Base-by-base conservation (phyloP, 2,888 invertebrate species). In the Amitus sp. region DNA sequence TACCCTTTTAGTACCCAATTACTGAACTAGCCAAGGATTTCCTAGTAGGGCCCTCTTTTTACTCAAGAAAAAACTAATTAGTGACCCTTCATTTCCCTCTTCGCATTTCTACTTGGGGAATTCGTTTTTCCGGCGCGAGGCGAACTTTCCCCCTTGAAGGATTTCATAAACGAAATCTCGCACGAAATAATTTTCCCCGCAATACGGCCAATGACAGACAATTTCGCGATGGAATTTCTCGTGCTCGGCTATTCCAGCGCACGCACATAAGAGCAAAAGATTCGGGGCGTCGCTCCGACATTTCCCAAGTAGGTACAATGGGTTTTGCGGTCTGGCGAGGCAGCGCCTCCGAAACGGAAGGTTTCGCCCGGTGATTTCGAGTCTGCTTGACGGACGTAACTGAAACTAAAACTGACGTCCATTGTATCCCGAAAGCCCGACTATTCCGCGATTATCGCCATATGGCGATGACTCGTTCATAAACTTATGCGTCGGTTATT, bases 331-430 rank as follows among this genome's bases (percentile, higher is more conserved):
- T 63, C 43, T 43, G 43, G 39, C 39, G 7, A 39, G 23, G 39
- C 43, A 43, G 43, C 43, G 23, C 43, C 43, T 23, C 18, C 52
- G 54, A 55, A 53, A 58, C 55, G 55, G 54, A 54, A 59, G 59
- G 56, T 69, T 68, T 69, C 69, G 67, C 70, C 70, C 72, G 66
- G 71, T 72, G 71, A 69, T 73, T 68, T 70, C 66, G 68, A 72
- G 67, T 60, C 54, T 55, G 49, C 49, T 72, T 74, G 73, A 76
- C 71, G 76, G 73, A 73, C 75, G 71, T 76, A 73, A 75, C 74
- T n/a, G 74, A 76, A 77, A 77, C 74, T 71, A 73, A 75, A 76
- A 73, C 76, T 74, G 78, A 77, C 78, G 70, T 75, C 76, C 74
- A 77, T 78, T 77, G 78, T 78, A 68, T 68, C 58, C 48, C 55